A percentile compares a stretch with the other conserved stretches of the same genome.
Evolutionary conservation across 2,113 vertebrate genomes (phyloP).

Genomic region (Otocyon megalotis): DNA sequence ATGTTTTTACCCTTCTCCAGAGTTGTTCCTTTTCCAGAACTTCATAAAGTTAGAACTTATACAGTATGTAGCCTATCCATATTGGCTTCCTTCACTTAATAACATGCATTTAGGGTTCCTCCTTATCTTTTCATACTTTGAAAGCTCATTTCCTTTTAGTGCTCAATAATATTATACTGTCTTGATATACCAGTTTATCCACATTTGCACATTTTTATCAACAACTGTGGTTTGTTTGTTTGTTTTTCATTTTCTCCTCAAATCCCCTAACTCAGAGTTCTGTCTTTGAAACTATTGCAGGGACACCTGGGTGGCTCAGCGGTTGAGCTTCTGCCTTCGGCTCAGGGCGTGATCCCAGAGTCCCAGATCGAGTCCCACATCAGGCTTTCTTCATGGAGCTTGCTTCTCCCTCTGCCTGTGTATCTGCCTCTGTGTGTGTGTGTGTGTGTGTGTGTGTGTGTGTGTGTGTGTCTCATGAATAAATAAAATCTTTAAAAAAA

Average conservation of each 20-base stretch:
- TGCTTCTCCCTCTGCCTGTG: too few relatives aligned
- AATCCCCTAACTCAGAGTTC: constrained; percentile 30
- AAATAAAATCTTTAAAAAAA: too few relatives aligned
- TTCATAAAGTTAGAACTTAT: background rate
- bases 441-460: too few relatives aligned
- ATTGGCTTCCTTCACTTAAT: background rate
- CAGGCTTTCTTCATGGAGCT: too few relatives aligned
- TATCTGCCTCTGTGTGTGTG: too few relatives aligned
- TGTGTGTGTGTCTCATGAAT: too few relatives aligned
- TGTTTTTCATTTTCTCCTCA: background rate
- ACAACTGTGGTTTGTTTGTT: background rate
- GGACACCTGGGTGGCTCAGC: too few relatives aligned
- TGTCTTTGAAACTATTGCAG: constrained; percentile 3
- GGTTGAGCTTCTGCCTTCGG: too few relatives aligned
- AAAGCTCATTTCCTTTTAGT: background rate
- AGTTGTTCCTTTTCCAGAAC: background rate
- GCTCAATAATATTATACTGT: background rate
- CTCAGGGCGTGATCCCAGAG: too few relatives aligned
- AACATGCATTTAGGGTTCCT: background rate
- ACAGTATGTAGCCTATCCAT: background rate
- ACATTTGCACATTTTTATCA: constrained; percentile 11
- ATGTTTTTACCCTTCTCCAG: background rate
- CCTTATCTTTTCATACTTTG: background rate
- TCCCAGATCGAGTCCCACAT: too few relatives aligned
- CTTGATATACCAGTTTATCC: background rate